Conservation (phyloP, 1,140 invertebrate species). For the Hylyphantes graminicola region DNA sequence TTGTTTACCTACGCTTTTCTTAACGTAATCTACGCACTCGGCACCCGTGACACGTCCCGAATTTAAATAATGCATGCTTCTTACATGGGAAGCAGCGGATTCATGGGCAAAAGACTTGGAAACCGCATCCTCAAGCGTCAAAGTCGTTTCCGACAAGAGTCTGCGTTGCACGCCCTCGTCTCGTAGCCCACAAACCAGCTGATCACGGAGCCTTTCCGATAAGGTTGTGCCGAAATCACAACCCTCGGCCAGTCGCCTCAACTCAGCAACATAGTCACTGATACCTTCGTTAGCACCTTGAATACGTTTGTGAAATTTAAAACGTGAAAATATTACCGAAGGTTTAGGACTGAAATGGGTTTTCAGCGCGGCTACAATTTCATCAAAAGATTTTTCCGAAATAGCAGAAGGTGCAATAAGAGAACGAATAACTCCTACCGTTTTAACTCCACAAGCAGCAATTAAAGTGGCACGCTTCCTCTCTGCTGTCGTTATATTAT, state of each 20-base stretch:
- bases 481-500: background rate
- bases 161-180: background rate
- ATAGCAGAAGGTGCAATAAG: background rate
- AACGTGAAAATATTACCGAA: background rate
- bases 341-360: slow-evolving; percentile 3
- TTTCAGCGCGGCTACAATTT: background rate
- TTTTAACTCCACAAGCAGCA: background rate
- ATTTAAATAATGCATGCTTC: background rate
- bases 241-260: background rate
- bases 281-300: background rate
- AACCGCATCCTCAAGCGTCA: background rate
- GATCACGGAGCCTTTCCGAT: background rate
- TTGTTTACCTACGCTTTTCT: background rate
- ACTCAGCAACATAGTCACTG: slow-evolving; percentile 2
- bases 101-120: background rate
- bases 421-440: background rate
- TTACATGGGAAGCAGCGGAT: background rate
- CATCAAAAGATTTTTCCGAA: background rate
- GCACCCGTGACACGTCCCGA: background rate
- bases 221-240: background rate
- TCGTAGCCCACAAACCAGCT: slow-evolving; percentile 5
- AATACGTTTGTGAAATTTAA: slow-evolving; percentile 13
- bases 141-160: background rate
- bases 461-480: background rate
- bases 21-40: background rate